Percentiles rank a stretch among this genome's conserved stretches.
Conservation (phyloP, 2,888 invertebrate species). For the Augochlorella aurata region DNA sequence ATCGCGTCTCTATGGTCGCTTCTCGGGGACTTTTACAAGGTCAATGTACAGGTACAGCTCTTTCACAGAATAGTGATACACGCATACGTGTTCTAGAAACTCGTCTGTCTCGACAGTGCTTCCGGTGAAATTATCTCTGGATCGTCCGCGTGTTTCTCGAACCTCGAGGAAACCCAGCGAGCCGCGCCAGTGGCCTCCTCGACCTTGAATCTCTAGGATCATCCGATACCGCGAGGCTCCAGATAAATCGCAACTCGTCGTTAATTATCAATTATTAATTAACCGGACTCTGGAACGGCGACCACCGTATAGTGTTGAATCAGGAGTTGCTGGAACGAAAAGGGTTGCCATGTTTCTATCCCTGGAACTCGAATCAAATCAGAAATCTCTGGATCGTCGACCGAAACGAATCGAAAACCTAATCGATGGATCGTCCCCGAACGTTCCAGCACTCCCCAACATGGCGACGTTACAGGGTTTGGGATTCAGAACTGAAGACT, state of each 20-base stretch:
- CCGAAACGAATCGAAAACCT: background rate
- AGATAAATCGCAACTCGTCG: background rate
- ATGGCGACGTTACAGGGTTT: constrained; percentile 22
- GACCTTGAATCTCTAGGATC: background rate
- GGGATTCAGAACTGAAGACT: constrained; percentile 29
- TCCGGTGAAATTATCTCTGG: background rate
- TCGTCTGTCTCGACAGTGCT: background rate
- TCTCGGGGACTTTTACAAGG: background rate
- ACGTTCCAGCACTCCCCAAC: background rate
- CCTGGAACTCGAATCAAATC: background rate
- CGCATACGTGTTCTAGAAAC: background rate
- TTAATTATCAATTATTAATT: background rate
- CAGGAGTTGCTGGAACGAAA: background rate
- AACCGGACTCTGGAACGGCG: constrained; percentile 24
- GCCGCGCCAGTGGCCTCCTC: too few species aligned
- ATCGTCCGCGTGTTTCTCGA: background rate
- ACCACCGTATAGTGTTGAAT: background rate
- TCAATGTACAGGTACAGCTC: constrained; percentile 77
- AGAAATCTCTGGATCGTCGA: background rate
- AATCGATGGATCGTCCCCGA: background rate
- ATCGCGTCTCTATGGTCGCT: background rate
- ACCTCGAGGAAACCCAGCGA: background rate
- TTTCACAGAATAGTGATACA: constrained; percentile 71
- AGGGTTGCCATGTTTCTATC: background rate
- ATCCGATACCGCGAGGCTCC: background rate